Evolutionary conservation across 2,888 invertebrate species (phyloP), one percentile per base, ranked within the genome.

Genomic region (Euzetes globulus): DNA sequence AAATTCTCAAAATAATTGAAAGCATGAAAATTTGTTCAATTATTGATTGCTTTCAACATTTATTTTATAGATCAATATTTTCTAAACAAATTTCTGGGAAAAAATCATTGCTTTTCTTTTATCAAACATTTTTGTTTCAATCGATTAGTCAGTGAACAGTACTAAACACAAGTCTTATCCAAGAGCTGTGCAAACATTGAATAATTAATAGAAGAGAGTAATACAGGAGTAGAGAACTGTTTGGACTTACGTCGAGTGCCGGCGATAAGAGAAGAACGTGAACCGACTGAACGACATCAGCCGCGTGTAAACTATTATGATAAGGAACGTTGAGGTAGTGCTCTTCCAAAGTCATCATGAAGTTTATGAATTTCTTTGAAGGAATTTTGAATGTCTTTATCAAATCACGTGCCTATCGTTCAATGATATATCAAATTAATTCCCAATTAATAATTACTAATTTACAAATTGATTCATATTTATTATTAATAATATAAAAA

Each of bases 301-400:
- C 97, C 74, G 97, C 99, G 84, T 99, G 99, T 80, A 94, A 87
- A 81, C 94, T 93, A 86, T 99, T 99, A 87, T 99, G 99, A 88
- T 99, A 99, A 81, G 98, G 97, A 85, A 97, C 96, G 85, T 95
- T 94, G 81, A 92, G 88, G 86, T 99, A 99, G 85, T 99, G 97
- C 84, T 97, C 96, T 85, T 99, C 99, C 81, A 99, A 87, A 78
- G 96, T 96, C 87, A 94, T 91, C 86, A 98, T 89, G 85, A 97
- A 99, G 78, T 93, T 93, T 81, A 99, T 88, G 85, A 99, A 91
- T 79, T 92, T 94, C 85, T 92, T 91, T 79, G 94, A 88, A 78
- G 94, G 91, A 83, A 99, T 97, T 86, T 94, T 91, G 83, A 99
- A 91, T 79, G 91, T 89, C 83, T 91, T 90, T 82, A 97, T 86